phyloP scores from a whole-genome alignment of 2,797 vertebrate genomes.

The Pyrocephalus nanus region DNA sequence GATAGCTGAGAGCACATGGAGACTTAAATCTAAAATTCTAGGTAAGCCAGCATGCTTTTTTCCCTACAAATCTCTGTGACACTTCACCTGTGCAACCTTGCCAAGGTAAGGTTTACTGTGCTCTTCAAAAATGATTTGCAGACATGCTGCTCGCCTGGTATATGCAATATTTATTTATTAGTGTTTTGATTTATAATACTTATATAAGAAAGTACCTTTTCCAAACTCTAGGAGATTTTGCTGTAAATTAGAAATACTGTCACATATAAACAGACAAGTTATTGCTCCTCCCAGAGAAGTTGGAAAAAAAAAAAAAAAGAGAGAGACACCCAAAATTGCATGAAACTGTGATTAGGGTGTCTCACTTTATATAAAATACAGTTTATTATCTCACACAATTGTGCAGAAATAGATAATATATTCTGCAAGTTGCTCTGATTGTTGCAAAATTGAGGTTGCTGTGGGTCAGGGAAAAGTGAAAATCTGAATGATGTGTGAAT shows the following conservation, averaged over 20 bases:
- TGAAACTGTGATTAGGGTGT: neutral
- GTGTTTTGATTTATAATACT: slow-evolving; percentile 39
- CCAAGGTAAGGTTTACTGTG: slow-evolving; percentile 15
- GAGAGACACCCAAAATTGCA: neutral
- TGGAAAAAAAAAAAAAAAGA: neutral
- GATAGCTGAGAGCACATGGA: neutral
- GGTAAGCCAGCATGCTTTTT: neutral
- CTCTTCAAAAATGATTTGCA: slow-evolving; percentile 24
- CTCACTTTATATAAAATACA: neutral
- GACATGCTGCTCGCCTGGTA: neutral
- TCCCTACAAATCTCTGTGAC: neutral
- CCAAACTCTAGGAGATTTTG: neutral
- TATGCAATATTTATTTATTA: slow-evolving; percentile 52
- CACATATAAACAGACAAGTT: neutral
- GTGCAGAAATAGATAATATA: neutral
- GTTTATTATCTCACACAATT: neutral
- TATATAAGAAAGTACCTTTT: neutral
- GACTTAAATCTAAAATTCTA: neutral
- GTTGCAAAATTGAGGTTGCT: neutral
- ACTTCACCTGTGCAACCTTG: slow-evolving; percentile 24
- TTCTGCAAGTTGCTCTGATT: neutral
- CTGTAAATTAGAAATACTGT: neutral
- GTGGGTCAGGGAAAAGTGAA: neutral
- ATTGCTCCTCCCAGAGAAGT: neutral
- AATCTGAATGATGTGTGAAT: neutral